Evolutionary conservation across 2,113 vertebrate species (phyloP).

Genomic region (Oryzias woworae): DNA sequence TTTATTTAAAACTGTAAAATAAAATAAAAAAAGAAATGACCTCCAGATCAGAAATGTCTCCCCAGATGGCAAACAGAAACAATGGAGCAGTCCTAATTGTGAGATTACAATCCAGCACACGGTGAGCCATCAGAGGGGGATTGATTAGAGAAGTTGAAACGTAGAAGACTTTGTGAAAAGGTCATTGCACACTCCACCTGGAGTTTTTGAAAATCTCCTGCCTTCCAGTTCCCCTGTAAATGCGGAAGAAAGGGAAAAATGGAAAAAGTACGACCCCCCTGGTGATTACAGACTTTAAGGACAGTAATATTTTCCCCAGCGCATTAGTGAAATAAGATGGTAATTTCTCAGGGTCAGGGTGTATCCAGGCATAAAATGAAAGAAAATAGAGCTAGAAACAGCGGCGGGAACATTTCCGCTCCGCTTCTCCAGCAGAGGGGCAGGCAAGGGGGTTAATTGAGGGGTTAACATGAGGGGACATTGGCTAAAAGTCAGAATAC

Average conservation of each 20-base stretch:
- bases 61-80: slow-evolving; percentile 73
- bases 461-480: slow-evolving; percentile 72
- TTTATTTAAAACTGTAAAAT: slow-evolving; percentile 73
- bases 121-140: slow-evolving; percentile 72
- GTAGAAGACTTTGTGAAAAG: slow-evolving; percentile 82
- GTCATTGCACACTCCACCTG: slow-evolving; percentile 79
- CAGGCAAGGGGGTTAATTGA: slow-evolving; percentile 69
- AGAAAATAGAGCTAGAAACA: slow-evolving; percentile 53
- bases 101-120: slow-evolving; percentile 73
- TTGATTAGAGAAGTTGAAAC: slow-evolving; percentile 78
- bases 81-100: slow-evolving; percentile 76
- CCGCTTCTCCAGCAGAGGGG: slow-evolving; percentile 47
- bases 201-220: slow-evolving; percentile 56
- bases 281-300: slow-evolving; percentile 63
- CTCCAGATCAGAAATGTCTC: slow-evolving; percentile 63
- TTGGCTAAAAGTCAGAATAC: slow-evolving; percentile 69
- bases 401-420: slow-evolving; percentile 21
- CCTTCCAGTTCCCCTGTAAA: slow-evolving; percentile 28
- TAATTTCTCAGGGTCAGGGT: slow-evolving; percentile 66
- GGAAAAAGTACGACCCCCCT: slow-evolving; percentile 53
- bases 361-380: slow-evolving; percentile 74
- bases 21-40: slow-evolving; percentile 58
- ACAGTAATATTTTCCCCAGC: slow-evolving; percentile 61
- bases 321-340: slow-evolving; percentile 78
- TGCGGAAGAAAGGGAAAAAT: slow-evolving; percentile 23